Conservation (phyloP, 2,888 invertebrate genomes). For the Calameuta pallipes region DNA sequence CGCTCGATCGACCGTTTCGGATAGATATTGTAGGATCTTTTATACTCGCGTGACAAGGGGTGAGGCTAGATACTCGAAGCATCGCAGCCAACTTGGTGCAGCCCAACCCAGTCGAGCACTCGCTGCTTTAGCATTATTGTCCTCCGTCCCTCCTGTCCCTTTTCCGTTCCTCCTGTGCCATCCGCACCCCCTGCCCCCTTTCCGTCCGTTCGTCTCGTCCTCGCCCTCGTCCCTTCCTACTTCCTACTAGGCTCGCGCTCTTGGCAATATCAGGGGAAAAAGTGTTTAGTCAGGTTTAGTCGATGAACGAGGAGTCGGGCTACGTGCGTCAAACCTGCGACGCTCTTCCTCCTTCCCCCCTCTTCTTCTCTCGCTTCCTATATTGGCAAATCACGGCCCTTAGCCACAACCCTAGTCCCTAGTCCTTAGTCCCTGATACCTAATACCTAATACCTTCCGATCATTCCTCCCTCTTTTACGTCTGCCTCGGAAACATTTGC, state of each 20-base stretch:
- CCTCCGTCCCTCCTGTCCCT: too few relatives aligned
- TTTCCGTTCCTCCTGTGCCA: neutral
- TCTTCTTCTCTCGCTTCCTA: neutral
- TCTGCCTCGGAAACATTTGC: slow-evolving; percentile 34
- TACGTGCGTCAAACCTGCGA: neutral
- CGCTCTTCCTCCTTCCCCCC: too few relatives aligned
- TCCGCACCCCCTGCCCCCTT: neutral
- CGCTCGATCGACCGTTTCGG: too few relatives aligned
- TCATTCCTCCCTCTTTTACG: slow-evolving; percentile 37
- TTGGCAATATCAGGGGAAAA: neutral
- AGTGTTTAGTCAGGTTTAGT: slow-evolving; percentile 1
- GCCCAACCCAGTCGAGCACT: too few relatives aligned
- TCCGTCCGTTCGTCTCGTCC: neutral
- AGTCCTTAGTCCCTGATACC: neutral
- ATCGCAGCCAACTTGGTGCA: too few relatives aligned
- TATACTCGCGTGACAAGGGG: neutral
- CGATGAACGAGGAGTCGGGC: neutral
- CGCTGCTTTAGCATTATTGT: too few relatives aligned
- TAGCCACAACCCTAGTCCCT: neutral
- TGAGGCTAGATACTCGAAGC: too few relatives aligned
- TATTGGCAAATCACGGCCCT: neutral
- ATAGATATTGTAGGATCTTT: neutral
- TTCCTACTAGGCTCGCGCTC: neutral
- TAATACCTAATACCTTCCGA: slow-evolving; percentile 6
- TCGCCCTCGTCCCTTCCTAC: neutral